Base-by-base conservation (phyloP, 2,888 invertebrate genomes). In the Cerastis rubricosa region DNA sequence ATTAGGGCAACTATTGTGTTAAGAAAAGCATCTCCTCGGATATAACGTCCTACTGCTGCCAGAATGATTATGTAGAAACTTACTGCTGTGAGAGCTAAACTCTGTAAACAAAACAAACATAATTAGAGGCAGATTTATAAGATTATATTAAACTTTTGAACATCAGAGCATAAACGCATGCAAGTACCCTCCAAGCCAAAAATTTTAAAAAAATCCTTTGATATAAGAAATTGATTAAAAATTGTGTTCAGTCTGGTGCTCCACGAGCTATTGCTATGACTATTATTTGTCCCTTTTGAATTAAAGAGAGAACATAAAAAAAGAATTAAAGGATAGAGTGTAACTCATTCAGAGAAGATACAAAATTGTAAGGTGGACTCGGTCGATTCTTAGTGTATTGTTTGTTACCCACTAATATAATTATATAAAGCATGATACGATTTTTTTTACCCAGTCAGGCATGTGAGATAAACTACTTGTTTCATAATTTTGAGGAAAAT, bases 21-120 rank as follows among this genome's bases (percentile, higher is more conserved):
- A n/a, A 51, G 6, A 12, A 5, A 2, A 11, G 2, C n/a, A 0
- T 51, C 6, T 7, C 2, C 0, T 40, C 0, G 0, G n/a, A 78
- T 19, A 40, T 0, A 47, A 1, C 0, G 0, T 29, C 11, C n/a
- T 17, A 74, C 0, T 45, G 0, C n/a, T 47, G 2, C 0, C 35
- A 54, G 29, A 12, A 78, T 22, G 5, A 73, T 1, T 69, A 35
- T 25, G 8, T n/a, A 78, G 54, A 69, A 47, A n/a, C 2, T 43
- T 43, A 69, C 7, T 4, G n/a, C 68, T 12, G 14, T 0, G 3
- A 57, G 7, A 35, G 61, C 70, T 45, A 61, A 0, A 40, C 14
- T 54, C 80, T 80, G 83, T 14, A 77, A 80, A 71, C 0, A 76
- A 14, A 47, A 61, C 1, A 69, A 12, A 57, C 19, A 43, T 17